Evolutionary conservation across 1,140 invertebrate genomes (phyloP), one percentile per base, ranked within the genome.

Genomic region (Pygmarrhopalites habei): DNA sequence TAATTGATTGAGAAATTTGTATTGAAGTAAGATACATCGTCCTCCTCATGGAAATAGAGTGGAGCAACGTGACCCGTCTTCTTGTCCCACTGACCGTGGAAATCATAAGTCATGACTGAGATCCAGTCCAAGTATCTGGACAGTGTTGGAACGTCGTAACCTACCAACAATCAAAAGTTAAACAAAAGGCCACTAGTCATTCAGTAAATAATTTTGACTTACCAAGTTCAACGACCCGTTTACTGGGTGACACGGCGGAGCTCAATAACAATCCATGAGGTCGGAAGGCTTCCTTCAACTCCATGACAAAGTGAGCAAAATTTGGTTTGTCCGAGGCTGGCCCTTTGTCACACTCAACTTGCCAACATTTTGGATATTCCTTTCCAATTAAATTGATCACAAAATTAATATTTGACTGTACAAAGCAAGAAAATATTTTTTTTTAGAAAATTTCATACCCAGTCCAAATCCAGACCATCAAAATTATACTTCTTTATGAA

Each of bases 81-180:
- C 72, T 90, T 90, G 72, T 93, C 90, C 90, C 90, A 93, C 75
- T 66, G 86, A 0, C 90, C 90, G 70, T 92, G 90, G 72, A 86
- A 92, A 73, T 93, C 90, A 72, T 95, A 94, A 0, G 85, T 84
- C 91, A 94, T 94, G 0, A 94, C 83, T 1, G 89, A 84, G 68
- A 95, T 91, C 86, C 89, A 92, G 73, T 92, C 87, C 57, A 92
- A 78, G 72, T 89, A 85, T 21, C 79, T 77, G 0, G 82, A 82
- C 2, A 92, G 71, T 1, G 77, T 74, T 1, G 86, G 84, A 0
- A 91, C 83, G 70, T 91, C 86, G 71, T 92, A 92, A 10, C 88
- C 78, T n/a, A n/a, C n/a, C n/a, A n/a, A n/a, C n/a, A n/a, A n/a
- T n/a, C n/a, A n/a, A n/a, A n/a, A n/a, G n/a, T n/a, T n/a, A n/a